Conservation (phyloP, 2,113 vertebrate genomes). For the Gasterosteus nipponicus region DNA sequence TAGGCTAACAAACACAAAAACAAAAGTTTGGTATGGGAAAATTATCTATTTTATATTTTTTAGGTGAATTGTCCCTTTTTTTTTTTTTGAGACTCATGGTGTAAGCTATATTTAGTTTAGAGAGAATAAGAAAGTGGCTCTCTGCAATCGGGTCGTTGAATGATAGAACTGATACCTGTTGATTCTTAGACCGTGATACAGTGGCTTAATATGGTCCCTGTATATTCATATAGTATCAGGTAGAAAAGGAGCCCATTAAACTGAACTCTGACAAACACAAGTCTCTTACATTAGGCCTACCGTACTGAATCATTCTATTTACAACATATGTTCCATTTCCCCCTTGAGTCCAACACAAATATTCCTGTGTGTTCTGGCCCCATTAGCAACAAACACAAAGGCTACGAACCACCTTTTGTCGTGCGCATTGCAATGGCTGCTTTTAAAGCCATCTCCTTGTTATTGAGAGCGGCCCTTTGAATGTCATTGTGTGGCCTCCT, state of each 20-base stretch:
- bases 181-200: not conserved
- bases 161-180: not conserved
- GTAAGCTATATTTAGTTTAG: slow-evolving; percentile 1
- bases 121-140: not conserved
- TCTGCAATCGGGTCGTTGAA: not conserved
- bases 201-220: slow-evolving; percentile 19
- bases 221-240: not conserved
- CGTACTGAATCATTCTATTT: not conserved
- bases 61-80: not conserved
- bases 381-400: slow-evolving; percentile 26
- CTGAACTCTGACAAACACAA: not conserved
- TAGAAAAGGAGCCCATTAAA: not conserved
- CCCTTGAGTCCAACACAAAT: not conserved
- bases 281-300: not conserved
- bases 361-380: not conserved
- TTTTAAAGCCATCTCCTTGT: slow-evolving; percentile 26
- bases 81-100: not conserved
- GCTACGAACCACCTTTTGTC: slow-evolving; percentile 29
- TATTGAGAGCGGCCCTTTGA: slow-evolving; percentile 39
- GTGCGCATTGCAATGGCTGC: slow-evolving; percentile 27
- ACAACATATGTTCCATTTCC: too few species aligned
- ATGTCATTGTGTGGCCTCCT: slow-evolving; percentile 3
- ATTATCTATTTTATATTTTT: too few species aligned
- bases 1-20: not conserved
- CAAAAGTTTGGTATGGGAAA: not conserved